Evolutionary conservation across 1,140 invertebrate species (phyloP), one percentile per base, ranked within the genome.

Genomic region (Zaprionus africanus): DNA sequence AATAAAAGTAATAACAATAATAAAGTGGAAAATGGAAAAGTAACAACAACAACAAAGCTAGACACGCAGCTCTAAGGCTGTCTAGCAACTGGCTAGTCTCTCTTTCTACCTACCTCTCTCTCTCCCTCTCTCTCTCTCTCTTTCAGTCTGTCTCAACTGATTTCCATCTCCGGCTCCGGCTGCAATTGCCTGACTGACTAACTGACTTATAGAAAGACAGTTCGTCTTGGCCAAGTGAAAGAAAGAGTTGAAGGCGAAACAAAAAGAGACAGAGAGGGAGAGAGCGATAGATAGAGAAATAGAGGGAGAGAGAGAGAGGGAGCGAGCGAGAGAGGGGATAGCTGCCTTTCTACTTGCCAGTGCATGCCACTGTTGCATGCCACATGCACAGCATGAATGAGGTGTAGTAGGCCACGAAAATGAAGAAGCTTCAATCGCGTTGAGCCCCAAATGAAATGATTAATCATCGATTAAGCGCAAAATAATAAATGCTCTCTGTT

Each of bases 211-310:
- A 65, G 63, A 46, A 46, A 54, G 57, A 61, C 64, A 31, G 46
- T 24, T 11, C n/a, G 82, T 57, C 67, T 80, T 76, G 76, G 77
- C 72, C 83, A 87, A 79, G 69, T 80, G 73, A 86, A 86, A 86
- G 80, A 87, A 86, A 86, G 73, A 87, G 83, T 86, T 87, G 38
- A n/a, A n/a, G 15, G 38, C 13, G 38, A 41, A 4, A 5, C 1
- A 41, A 5, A 41, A 15, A 41, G 15, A 41, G 38, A 41, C 12
- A 15, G 2, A 9, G 0, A 41, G 38, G 5, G 1, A n/a, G 15
- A 41, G 15, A 41, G 38, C 0, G 38, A 13, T 0, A 36, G 34
- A 38, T 12, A 13, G 2, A 26, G 4, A 26, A 12, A 4, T 3
- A 13, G 36, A 13, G 12, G 15, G 12, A 13, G 13, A 26, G 6